Base-by-base conservation (phyloP, 2,797 vertebrate species). In the Nannoperca obscura region DNA sequence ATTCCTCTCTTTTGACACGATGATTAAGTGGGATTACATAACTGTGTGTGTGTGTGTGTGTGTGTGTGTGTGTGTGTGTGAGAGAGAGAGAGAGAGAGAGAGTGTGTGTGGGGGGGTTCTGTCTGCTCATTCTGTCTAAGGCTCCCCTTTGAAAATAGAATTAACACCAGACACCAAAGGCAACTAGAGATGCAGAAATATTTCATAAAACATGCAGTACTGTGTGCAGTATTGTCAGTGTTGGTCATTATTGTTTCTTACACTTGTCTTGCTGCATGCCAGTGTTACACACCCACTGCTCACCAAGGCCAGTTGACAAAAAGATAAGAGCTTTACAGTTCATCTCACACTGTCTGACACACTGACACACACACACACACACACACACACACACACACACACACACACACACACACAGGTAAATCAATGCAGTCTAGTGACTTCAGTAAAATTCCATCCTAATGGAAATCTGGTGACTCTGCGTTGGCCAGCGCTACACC, bases 391-490 rank as follows among this genome's bases (percentile, higher is more conserved):
- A n/a, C 4, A 47, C 7, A 44, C 42, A 63, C 57, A 59, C 36
- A 80, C 11, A 55, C 44, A 49, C 32, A 63, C 36, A 65, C 32
- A 24, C 32, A 57, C n/a, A 58, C 42, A 4, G 13, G 24, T 62
- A 19, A 61, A 87, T 86, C 79, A 81, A 61, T 77, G 62, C 47
- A 40, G 80, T 90, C 87, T 83, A 84, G 84, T 88, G 79, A 88
- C 57, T 86, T 86, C 72, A 76, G 78, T 91, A 57, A 83, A 87
- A 90, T 87, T 87, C 90, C 86, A 77, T 32, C 66, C 85, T 80
- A 78, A 86, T 81, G 58, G 74, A 74, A 92, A 90, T 87, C 87
- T 90, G 85, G 90, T 92, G 92, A 94, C 85, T 85, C 74, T 78
- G 86, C 70, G 13, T 66, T 44, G 54, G 63, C 69, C 32, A 34